Base-by-base conservation (phyloP, 2,888 invertebrate genomes). In the Apodemia zela region DNA sequence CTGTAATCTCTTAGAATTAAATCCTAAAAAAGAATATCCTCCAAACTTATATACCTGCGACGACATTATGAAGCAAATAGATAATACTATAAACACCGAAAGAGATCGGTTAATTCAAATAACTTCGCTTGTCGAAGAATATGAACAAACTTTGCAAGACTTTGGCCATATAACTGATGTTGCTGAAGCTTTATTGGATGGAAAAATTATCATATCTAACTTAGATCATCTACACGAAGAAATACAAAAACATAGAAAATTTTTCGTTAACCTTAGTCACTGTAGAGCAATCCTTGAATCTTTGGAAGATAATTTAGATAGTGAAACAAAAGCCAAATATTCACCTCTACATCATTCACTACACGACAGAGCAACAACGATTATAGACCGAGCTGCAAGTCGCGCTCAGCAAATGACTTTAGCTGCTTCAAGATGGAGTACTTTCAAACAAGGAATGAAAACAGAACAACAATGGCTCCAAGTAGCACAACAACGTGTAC, bases 241-340 rank as follows among this genome's bases (percentile, higher is more conserved):
- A 87, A 96, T 97, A 87, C 97, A 97, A 75, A 97, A 96, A 77
- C 97, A 97, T 75, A 93, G 97, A 49, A 97, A 96, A 76, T 97
- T 97, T 91, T 97, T 97, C 77, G 96, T 97, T 0, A 97, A 97
- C 72, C 84, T 98, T 10, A 97, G 97, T 74, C 97, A 97, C 71
- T 97, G 97, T 75, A 93, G 96, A 72, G 96, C 96, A 13, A 96
- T 97, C 73, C 88, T 98, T 49, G 97, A 97, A 81, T 97, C 97
- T 0, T 84, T 97, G 29, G 97, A 97, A 83, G 95, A 95, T 69
- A 96, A 97, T 78, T 90, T 97, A 49, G 97, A 97, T 74, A 93
- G 92, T 47, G 97, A 97, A 81, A 97, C 97, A 0, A 93, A 95
- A 71, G 93, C 94, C 17, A 93, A 94, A 72, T 95, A 96, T 79